Conservation (phyloP, 2,888 invertebrate species). For the Thecocarcelia acutangulata region DNA sequence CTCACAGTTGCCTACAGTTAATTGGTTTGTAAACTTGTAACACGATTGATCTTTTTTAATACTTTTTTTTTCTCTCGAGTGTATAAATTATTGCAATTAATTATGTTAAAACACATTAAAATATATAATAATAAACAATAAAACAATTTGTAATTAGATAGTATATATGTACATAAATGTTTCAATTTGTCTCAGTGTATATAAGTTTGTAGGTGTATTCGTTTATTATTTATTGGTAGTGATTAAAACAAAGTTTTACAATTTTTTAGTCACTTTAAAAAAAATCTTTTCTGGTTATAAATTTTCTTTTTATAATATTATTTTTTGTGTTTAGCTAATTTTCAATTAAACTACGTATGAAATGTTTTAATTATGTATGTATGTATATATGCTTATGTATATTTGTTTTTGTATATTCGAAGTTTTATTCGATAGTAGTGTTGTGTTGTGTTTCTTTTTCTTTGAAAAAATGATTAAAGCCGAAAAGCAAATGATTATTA, state of each 20-base stretch:
- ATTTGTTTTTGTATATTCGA: conserved; percentile 68
- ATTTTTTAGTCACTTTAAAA: conserved; percentile 24
- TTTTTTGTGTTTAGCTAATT: conserved; percentile 47
- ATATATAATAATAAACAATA: conserved; percentile 11
- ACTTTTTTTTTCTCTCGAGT: conserved; percentile 32
- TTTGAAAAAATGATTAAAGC: conserved; percentile 39
- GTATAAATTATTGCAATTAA: conserved; percentile 15
- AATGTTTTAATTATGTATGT: conserved; percentile 10
- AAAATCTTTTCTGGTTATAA: conserved; percentile 15
- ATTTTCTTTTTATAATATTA: background rate
- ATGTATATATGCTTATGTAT: conserved; percentile 33
- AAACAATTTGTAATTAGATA: conserved; percentile 8
- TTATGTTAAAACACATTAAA: conserved; percentile 20
- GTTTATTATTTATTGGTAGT: conserved; percentile 18
- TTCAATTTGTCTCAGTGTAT: background rate
- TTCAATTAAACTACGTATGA: conserved; percentile 52
- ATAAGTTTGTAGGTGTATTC: conserved; percentile 15
- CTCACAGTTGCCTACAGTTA: conserved; percentile 34
- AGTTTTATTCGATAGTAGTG: conserved; percentile 71
- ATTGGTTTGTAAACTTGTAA: conserved; percentile 42
- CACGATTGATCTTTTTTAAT: conserved; percentile 39
- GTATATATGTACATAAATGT: conserved; percentile 7
- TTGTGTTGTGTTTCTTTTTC: too few relatives aligned
- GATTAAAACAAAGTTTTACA: conserved; percentile 2
- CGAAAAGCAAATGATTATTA: conserved; percentile 46